Evolutionary conservation across 2,888 invertebrate genomes (phyloP).

Genomic region (Arge pagana): DNA sequence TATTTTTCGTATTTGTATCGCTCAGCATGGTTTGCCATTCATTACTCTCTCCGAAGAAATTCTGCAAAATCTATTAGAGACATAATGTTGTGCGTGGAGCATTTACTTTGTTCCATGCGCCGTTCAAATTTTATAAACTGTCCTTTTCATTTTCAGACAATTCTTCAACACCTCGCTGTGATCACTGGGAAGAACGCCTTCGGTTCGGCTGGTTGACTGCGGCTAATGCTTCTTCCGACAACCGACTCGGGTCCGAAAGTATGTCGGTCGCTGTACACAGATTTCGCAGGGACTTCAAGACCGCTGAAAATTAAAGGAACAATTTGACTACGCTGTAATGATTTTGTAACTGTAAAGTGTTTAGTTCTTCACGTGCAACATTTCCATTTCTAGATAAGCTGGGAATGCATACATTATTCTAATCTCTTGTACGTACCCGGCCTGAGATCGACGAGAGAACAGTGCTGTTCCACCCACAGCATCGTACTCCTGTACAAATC

Average conservation of each 20-base stretch:
- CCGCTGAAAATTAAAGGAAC: slow-evolving; percentile 68
- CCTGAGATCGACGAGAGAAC: slow-evolving; percentile 90
- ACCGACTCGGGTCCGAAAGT: slow-evolving; percentile 82
- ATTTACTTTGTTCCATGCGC: too few species aligned
- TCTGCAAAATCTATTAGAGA: too few species aligned
- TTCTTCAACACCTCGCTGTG: too few species aligned
- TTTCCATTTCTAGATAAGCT: slow-evolving; percentile 17
- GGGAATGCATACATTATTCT: slow-evolving; percentile 6
- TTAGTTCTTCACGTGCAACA: slow-evolving; percentile 19
- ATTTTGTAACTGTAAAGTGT: too few species aligned
- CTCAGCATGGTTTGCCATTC: too few species aligned
- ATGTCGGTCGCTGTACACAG: slow-evolving; percentile 93
- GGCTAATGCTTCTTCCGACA: slow-evolving; percentile 87
- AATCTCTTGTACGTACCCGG: too few species aligned
- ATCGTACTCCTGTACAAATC: slow-evolving; percentile 91
- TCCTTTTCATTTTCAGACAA: too few species aligned
- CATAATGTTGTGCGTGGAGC: too few species aligned
- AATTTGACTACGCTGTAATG: too few species aligned
- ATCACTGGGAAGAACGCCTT: slow-evolving; percentile 46
- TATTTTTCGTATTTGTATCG: too few species aligned
- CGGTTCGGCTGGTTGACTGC: slow-evolving; percentile 63
- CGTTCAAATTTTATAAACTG: too few species aligned
- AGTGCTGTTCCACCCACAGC: slow-evolving; percentile 95
- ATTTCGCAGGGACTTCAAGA: slow-evolving; percentile 86
- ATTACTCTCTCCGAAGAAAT: too few species aligned